These are phyloP conservation scores for Biston betularia DNA, from an alignment of 2,888 invertebrate species.

Conservation along the genomic window DNA sequence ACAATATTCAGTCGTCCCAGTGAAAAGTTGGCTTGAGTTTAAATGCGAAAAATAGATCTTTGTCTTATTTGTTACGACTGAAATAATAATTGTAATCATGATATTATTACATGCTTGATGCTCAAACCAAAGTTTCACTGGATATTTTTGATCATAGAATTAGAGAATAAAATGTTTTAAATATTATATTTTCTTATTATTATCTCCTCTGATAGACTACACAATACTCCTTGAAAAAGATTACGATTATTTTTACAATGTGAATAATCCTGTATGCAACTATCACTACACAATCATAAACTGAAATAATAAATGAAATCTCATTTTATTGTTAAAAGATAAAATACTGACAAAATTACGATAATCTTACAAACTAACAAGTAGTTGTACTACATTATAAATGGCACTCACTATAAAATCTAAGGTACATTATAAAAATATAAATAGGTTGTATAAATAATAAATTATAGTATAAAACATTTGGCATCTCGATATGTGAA, in stretches of 20 bases:
- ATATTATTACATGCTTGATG: slow-evolving; percentile 47
- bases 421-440: slow-evolving; percentile 51
- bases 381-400: slow-evolving; percentile 71
- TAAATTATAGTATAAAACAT: slow-evolving; percentile 56
- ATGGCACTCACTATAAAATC: slow-evolving; percentile 65
- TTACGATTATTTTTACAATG: too few species aligned
- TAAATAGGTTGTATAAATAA: slow-evolving; percentile 58
- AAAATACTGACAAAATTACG: slow-evolving; percentile 60
- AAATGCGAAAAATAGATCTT: slow-evolving; percentile 11
- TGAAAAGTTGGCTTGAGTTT: slow-evolving; percentile 67
- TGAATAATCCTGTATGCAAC: too few species aligned
- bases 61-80: slow-evolving; percentile 21
- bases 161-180: slow-evolving; percentile 81
- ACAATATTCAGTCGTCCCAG: slow-evolving; percentile 67
- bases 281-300: too few species aligned
- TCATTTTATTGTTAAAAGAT: slow-evolving; percentile 45
- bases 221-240: background rate
- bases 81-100: slow-evolving; percentile 42
- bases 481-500: slow-evolving; percentile 81
- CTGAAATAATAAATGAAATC: background rate
- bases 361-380: slow-evolving; percentile 58
- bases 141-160: slow-evolving; percentile 75
- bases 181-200: slow-evolving; percentile 53
- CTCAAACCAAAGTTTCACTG: slow-evolving; percentile 71
- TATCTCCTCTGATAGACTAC: slow-evolving; percentile 42